Evolutionary conservation across 2,113 vertebrate genomes (phyloP).

Genomic region (Myodes glareolus): DNA sequence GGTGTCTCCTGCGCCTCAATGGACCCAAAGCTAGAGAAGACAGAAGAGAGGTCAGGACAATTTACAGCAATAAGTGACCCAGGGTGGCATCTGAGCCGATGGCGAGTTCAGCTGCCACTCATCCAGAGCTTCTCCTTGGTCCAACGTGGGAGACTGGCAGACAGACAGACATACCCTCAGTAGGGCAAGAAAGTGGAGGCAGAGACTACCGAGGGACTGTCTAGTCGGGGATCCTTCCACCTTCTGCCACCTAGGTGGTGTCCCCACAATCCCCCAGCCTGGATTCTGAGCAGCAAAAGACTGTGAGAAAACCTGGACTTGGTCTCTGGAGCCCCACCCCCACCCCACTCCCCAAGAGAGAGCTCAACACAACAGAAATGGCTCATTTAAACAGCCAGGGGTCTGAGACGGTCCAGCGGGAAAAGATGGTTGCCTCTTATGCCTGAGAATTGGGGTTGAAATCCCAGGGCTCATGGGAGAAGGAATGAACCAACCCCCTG

Average conservation of each 20-base stretch:
- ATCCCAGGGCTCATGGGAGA: too few relatives aligned
- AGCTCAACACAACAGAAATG: neutral
- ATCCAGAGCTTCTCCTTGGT: neutral
- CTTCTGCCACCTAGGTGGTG: neutral
- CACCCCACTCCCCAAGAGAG: neutral
- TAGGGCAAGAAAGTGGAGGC: neutral
- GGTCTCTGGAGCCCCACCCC: neutral
- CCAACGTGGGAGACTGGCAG: neutral
- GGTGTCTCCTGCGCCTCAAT: neutral
- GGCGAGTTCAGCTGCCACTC: neutral
- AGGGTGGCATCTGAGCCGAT: neutral
- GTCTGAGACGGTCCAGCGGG: neutral
- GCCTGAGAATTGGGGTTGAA: too few relatives aligned
- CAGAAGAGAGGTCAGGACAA: fast-evolving
- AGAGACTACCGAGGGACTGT: neutral
- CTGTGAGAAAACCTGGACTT: too few relatives aligned
- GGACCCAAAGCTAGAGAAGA: neutral
- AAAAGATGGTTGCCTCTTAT: neutral
- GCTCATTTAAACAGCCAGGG: neutral
- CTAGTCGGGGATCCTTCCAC: neutral
- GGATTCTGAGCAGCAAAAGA: neutral
- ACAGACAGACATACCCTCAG: neutral
- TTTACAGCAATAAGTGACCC: fast-evolving
- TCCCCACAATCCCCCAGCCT: neutral
- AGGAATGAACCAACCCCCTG: neutral